Conservation (phyloP, 1,140 invertebrate species). For the Pinna nobilis region DNA sequence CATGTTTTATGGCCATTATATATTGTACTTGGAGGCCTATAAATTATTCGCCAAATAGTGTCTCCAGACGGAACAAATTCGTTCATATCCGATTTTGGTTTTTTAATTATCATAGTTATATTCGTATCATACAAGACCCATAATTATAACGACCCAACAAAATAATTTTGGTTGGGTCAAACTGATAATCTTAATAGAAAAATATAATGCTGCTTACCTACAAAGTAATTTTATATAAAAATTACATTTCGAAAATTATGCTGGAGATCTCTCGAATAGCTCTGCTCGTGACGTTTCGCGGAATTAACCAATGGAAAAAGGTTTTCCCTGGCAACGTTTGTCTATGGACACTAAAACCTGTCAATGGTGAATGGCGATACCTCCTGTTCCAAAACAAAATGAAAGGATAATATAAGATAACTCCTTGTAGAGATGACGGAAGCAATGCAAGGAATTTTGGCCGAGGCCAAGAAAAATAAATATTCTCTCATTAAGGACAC, state of each 20-base stretch:
- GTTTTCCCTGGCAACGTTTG: constrained; percentile 67
- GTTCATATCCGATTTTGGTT: no score
- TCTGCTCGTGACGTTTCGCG: constrained; percentile 17
- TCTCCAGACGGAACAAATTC: no score
- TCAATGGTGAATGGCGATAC: constrained; percentile 13
- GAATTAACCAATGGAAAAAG: constrained; percentile 42
- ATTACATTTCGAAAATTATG: neutral
- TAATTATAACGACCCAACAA: no score
- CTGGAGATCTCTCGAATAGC: constrained; percentile 8
- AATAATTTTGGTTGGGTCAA: no score
- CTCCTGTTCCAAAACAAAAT: constrained; percentile 10
- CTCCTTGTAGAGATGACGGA: constrained; percentile 59
- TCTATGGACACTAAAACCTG: constrained; percentile 35
- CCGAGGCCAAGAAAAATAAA: constrained; percentile 66
- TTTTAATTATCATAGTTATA: no score
- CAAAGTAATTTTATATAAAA: neutral
- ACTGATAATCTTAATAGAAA: no score
- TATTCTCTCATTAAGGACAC: constrained; percentile 62
- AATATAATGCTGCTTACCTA: no score
- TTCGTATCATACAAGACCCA: no score
- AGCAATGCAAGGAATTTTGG: constrained; percentile 63
- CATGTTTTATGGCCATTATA: no score
- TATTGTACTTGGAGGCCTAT: no score
- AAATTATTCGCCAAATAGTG: no score
- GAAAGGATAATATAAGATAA: neutral